A percentile compares a stretch with the other conserved stretches of the same genome.
phyloP scores from a whole-genome alignment of 1,140 invertebrate genomes.

The Druon quercuslanigerum region DNA sequence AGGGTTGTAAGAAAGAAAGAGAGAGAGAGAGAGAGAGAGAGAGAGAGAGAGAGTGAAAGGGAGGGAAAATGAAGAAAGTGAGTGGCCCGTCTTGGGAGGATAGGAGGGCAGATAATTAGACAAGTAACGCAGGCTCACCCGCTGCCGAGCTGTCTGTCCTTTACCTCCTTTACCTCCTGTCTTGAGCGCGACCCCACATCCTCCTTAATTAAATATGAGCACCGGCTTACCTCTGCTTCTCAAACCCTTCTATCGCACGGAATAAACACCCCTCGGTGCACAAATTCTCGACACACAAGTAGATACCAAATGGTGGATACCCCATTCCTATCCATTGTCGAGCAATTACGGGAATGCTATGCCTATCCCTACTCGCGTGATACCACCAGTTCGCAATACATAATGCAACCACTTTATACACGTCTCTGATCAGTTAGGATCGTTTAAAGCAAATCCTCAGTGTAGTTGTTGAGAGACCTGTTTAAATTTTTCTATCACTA shows the following conservation, averaged over 20 bases:
- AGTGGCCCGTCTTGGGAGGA: neutral
- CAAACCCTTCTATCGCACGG: neutral
- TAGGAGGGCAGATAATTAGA: slow-evolving; percentile 66
- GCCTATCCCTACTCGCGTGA: neutral
- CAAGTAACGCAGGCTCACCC: slow-evolving; percentile 61
- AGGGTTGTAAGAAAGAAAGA: too few relatives aligned
- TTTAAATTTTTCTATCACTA: too few relatives aligned
- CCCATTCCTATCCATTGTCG: neutral
- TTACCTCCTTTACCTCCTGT: slow-evolving; percentile 31
- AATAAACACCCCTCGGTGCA: slow-evolving; percentile 9
- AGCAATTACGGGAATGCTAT: neutral
- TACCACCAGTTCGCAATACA: neutral
- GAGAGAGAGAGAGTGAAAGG: neutral
- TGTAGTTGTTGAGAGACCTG: too few relatives aligned
- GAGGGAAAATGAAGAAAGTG: slow-evolving; percentile 27
- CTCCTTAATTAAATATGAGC: slow-evolving; percentile 71
- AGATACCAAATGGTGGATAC: slow-evolving; percentile 7
- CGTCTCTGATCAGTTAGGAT: too few relatives aligned
- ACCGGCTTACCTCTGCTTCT: slow-evolving; percentile 58
- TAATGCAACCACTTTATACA: neutral
- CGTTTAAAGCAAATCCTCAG: too few relatives aligned
- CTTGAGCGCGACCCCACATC: slow-evolving; percentile 50
- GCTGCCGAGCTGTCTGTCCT: slow-evolving; percentile 13
- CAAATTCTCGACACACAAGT: slow-evolving; percentile 22
- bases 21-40: neutral